phyloP scores from a whole-genome alignment of 2,888 invertebrate genomes.

The Heliconius sara region DNA sequence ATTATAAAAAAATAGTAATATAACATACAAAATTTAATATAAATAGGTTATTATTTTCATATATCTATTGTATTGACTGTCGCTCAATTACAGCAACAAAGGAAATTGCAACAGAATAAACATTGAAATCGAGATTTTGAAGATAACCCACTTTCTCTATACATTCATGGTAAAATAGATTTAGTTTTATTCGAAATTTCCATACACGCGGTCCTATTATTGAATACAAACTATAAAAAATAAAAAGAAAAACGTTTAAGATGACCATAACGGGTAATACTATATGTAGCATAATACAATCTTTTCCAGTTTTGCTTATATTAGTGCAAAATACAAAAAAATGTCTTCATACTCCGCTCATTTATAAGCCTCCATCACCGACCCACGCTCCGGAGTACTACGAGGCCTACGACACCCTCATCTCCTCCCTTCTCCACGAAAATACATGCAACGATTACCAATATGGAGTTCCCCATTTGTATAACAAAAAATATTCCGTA shows the following conservation, averaged over 20 bases:
- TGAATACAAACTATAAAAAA: neutral
- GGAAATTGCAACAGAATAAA: neutral
- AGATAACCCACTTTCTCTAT: constrained; percentile 38
- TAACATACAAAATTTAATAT: neutral
- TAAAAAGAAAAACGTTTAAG: constrained; percentile 14
- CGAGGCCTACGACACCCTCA: constrained; percentile 70
- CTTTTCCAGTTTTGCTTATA: constrained; percentile 73
- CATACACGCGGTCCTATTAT: constrained; percentile 19
- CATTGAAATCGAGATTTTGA: constrained; percentile 14
- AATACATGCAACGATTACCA: constrained; percentile 49
- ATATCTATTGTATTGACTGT: neutral
- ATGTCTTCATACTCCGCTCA: constrained; percentile 70
- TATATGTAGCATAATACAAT: constrained; percentile 70
- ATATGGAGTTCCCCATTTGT: constrained; percentile 44
- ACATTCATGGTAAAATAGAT: neutral
- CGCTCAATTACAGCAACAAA: neutral
- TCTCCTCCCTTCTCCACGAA: constrained; percentile 60
- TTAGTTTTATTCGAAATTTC: constrained; percentile 30
- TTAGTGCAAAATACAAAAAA: constrained; percentile 70
- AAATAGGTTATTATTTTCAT: constrained; percentile 4
- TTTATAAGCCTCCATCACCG: constrained; percentile 72
- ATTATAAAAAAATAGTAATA: neutral
- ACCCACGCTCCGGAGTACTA: constrained; percentile 76
- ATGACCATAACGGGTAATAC: constrained; percentile 72
- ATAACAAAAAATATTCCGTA: constrained; percentile 51